Conservation (phyloP, 2,888 invertebrate species). For the Agrotis puta region DNA sequence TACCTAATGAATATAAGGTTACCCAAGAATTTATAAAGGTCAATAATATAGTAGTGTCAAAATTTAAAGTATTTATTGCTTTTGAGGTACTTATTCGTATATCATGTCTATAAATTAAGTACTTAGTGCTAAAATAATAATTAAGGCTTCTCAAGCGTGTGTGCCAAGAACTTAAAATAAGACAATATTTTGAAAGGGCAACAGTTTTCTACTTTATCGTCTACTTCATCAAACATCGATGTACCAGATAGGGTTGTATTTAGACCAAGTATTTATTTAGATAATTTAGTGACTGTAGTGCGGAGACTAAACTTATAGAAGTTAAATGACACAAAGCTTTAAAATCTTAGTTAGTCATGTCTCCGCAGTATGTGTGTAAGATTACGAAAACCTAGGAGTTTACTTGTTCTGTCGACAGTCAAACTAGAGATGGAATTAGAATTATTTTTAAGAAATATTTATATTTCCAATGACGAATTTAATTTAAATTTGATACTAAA, state of each 20-base stretch:
- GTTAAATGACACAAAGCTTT: slow-evolving; percentile 71
- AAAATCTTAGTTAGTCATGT: slow-evolving; percentile 67
- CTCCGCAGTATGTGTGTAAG: slow-evolving; percentile 66
- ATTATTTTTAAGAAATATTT: slow-evolving; percentile 57
- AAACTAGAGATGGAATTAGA: slow-evolving; percentile 77
- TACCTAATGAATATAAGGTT: slow-evolving; percentile 28
- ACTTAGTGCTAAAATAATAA: slow-evolving; percentile 29
- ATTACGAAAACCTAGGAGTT: slow-evolving; percentile 50
- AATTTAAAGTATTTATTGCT: slow-evolving; percentile 50
- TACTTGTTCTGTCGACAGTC: slow-evolving; percentile 76
- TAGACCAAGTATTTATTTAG: slow-evolving; percentile 85
- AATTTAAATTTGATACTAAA: slow-evolving; percentile 61
- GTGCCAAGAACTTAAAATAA: slow-evolving; percentile 42
- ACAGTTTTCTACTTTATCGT: slow-evolving; percentile 41
- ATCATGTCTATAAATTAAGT: slow-evolving; percentile 34
- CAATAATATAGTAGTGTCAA: slow-evolving; percentile 35
- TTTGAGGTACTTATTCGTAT: slow-evolving; percentile 44
- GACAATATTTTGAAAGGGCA: slow-evolving; percentile 24
- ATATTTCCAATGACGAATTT: slow-evolving; percentile 69
- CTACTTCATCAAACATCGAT: slow-evolving; percentile 65
- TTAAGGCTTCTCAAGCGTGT: slow-evolving; percentile 37
- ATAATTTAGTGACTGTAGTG: slow-evolving; percentile 72
- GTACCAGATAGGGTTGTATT: slow-evolving; percentile 81
- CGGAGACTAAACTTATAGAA: slow-evolving; percentile 64
- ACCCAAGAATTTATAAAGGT: slow-evolving; percentile 16